Evolutionary conservation across 2,888 invertebrate species (phyloP).

Genomic region (Nycteola revayana): DNA sequence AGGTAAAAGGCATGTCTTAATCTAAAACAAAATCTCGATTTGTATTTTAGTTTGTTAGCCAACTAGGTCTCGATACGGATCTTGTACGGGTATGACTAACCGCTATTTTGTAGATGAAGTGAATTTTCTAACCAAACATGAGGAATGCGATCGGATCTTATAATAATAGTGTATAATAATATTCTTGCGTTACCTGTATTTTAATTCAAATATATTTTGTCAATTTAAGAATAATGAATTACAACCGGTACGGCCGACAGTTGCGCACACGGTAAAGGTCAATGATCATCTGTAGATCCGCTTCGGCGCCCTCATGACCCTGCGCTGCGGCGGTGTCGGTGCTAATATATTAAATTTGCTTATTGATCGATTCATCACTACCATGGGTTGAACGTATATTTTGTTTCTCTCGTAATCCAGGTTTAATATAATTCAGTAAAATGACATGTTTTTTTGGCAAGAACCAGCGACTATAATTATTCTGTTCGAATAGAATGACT

Average conservation of each 20-base stretch:
- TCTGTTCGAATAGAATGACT: no score
- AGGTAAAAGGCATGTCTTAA: conserved; percentile 27
- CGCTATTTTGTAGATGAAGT: conserved; percentile 44
- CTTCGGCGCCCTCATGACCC: conserved; percentile 78
- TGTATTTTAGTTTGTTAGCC: conserved; percentile 44
- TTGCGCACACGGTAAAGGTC: conserved; percentile 77
- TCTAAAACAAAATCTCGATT: conserved; percentile 42
- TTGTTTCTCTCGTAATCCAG: no score
- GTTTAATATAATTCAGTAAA: no score
- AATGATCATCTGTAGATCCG: conserved; percentile 81
- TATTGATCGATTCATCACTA: conserved; percentile 56
- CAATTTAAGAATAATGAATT: conserved; percentile 62
- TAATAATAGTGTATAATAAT: neutral
- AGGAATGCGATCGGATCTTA: neutral
- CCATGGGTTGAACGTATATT: conserved; percentile 5
- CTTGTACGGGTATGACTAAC: conserved; percentile 53
- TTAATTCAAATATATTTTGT: conserved; percentile 34
- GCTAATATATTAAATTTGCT: conserved; percentile 55
- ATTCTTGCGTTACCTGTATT: conserved; percentile 4
- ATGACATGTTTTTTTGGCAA: no score
- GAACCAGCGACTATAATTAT: no score
- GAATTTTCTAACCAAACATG: conserved; percentile 32
- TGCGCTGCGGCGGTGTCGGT: conserved; percentile 64
- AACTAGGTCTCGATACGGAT: conserved; percentile 61
- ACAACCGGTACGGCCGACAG: conserved; percentile 68